Evolutionary conservation across 2,113 vertebrate species (phyloP), one percentile per base, ranked within the genome.

Genomic region (Poecile atricapillus): DNA sequence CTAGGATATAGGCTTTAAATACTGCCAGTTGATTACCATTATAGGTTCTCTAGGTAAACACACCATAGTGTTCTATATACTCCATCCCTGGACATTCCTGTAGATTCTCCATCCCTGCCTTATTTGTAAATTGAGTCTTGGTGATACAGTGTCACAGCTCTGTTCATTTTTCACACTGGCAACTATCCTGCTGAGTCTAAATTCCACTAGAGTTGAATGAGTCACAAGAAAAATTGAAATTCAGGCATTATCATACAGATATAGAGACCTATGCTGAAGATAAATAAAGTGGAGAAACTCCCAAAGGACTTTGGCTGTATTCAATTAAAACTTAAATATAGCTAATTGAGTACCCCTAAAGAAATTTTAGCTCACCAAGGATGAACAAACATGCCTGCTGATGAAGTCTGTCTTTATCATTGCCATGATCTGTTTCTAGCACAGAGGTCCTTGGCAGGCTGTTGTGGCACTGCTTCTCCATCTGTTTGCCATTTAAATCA

Each of bases 41-140:
- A 59, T 2, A 41, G 4, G 2, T 55, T 35, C 33, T 27, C 27
- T 39, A 69, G 16, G 16, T 28, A 56, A 13, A 41, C 7, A 27
- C 1, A 53, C 5, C 1, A 39, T 64, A 33, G 25, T 63, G 18
- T 2, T 50, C 3, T 21, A 2, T 56, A 23, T 24, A 22, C 5
- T 35, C 11, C 33, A 37, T 3, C 1, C 15, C 11, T 58, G 47
- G 25, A 9, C 30, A 39, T 6, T 53, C 6, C 11, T 52, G 7
- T 24, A 62, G 24, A 41, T 8, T 67, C 25, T 71, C 12, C 18
- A 30, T 23, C 30, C 11, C 11, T 58, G 9, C 24, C 30, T 49
- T 50, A 43, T 28, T 50, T 75, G 39, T 37, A 52, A 86, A 47
- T 3, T 35, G 23, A 75, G 9, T 33, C 18, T 50, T 59, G 28